Base-by-base conservation (phyloP, 2,888 invertebrate genomes). In the Drosophila borborema region DNA sequence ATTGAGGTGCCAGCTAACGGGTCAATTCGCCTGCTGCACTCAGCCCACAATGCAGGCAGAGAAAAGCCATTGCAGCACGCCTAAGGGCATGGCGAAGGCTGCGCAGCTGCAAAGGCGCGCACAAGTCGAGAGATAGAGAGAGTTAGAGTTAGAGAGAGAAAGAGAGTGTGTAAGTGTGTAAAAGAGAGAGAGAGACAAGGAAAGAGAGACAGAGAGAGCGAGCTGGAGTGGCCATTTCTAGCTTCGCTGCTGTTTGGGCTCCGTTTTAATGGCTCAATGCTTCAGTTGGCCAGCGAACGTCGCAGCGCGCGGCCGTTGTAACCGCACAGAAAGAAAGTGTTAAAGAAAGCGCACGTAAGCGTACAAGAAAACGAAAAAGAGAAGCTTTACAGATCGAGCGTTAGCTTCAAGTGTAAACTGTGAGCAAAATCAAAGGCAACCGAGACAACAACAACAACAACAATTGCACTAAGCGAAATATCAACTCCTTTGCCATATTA, bases 241-340 rank as follows among this genome's bases (percentile, higher is more conserved):
- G 72, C 61, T 51, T 20, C 34, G 54, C 1, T 12, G 60, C 54
- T 63, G 64, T 46, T 60, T 63, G 68, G 62, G 46, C 81, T 77
- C 61, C 73, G 54, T 66, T 68, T 69, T 72, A 59, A 54, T 46
- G 56, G 64, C 67, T 67, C 48, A 56, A 36, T 54, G 61, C 41
- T 41, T 83, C 89, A 89, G 87, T 86, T 81, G 72, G 65, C 74
- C 74, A 81, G 66, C 75, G 66, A 81, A 89, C 75, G 77, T 86
- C 80, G 69, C 77, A 87, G 85, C 77, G 87, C 55, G 85, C 80
- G 89, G 85, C 77, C 71, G 72, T 66, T 58, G 49, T 61, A 64
- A 64, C 48, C 72, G 66, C 74, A 69, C 63, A 77, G 66, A 89
- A 88, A 88, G 86, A 86, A 86, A 86, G 86, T 89, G 63, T 61